These are phyloP conservation scores for Tinamus major DNA, from an alignment of 2,797 vertebrate genomes.

Conservation along the genomic window DNA sequence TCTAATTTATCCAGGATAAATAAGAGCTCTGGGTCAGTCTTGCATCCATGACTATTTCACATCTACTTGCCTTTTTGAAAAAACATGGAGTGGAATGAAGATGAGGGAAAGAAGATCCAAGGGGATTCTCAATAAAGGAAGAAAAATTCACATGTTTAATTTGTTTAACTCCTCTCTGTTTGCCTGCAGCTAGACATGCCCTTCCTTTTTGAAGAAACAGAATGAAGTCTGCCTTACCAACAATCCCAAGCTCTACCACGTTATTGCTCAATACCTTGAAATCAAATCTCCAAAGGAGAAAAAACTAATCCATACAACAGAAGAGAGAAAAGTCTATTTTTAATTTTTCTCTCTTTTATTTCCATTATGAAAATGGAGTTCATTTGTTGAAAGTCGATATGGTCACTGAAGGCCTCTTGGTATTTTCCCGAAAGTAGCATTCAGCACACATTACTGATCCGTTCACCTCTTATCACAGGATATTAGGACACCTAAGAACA, in stretches of 20 bases:
- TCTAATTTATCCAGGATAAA: neutral
- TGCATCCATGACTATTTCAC: neutral
- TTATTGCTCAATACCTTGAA: neutral
- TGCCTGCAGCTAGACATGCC: neutral
- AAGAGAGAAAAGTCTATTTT: neutral
- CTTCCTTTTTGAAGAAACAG: neutral
- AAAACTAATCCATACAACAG: neutral
- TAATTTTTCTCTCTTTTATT: neutral
- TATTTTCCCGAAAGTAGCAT: neutral
- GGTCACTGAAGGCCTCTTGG: neutral
- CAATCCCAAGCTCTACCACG: neutral
- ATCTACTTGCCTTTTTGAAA: neutral
- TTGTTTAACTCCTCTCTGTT: rapidly evolving
- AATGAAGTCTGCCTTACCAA: neutral
- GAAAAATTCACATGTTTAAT: neutral
- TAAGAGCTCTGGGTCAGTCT: neutral
- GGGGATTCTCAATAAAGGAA: neutral
- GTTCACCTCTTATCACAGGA: neutral
- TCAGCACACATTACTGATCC: neutral
- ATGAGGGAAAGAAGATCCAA: neutral
- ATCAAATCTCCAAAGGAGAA: neutral
- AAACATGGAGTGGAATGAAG: neutral
- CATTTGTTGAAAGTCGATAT: neutral
- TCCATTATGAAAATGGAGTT: neutral
- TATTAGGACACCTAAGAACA: neutral